Evolutionary conservation across 2,797 vertebrate genomes (phyloP).

Genomic region (Sebastes baramenuke): DNA sequence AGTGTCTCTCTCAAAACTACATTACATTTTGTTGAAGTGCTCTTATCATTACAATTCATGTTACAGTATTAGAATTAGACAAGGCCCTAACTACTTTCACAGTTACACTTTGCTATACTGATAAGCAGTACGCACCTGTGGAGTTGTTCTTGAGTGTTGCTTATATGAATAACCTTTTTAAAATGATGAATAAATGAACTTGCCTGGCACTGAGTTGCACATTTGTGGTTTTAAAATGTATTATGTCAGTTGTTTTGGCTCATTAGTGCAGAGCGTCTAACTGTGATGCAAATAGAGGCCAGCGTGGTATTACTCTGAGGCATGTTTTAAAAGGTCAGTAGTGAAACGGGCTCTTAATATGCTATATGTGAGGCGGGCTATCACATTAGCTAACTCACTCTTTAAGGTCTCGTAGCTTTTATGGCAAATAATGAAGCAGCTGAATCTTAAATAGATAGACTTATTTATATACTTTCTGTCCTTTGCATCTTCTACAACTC

Average conservation of each 20-base stretch:
- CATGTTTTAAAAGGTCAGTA: slow-evolving; percentile 51
- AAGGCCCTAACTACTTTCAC: background rate
- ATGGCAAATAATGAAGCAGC: background rate
- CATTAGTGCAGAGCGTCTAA: slow-evolving; percentile 31
- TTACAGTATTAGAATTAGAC: background rate
- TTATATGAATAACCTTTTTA: slow-evolving; percentile 17
- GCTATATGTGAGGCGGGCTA: background rate
- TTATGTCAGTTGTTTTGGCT: slow-evolving; percentile 19
- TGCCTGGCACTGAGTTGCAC: background rate
- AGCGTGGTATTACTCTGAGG: slow-evolving; percentile 38
- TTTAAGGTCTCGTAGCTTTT: background rate
- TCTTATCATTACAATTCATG: background rate
- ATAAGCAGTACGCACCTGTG: background rate
- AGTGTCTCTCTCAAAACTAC: background rate
- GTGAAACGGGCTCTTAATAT: slow-evolving; percentile 11
- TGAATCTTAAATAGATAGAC: background rate
- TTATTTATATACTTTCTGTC: background rate
- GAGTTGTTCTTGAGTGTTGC: background rate
- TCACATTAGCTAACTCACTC: background rate
- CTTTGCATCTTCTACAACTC: background rate
- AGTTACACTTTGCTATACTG: background rate
- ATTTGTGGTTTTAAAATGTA: slow-evolving; percentile 10
- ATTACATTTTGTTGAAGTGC: background rate
- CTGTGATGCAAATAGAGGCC: slow-evolving; percentile 46
- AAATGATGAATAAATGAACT: slow-evolving; percentile 8